phyloP scores from a whole-genome alignment of 2,113 vertebrate species.

The western clawed frog (Xenopus tropicalis) region UCB_Xtro_10.0 CM004449.2:12259501-12260000 shows the following conservation, averaged over 20 bases:
- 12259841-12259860: not conserved
- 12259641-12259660: slow-evolving; percentile 48
- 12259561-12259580: slow-evolving; percentile 31
- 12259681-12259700: not conserved
- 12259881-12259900: no score
- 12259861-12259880: no score
- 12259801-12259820: not conserved
- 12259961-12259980: no score
- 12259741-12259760: slow-evolving; percentile 1
- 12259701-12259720: not conserved
- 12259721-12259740: not conserved
- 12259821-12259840: not conserved
- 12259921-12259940: no score
- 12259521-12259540: slow-evolving; percentile 24
- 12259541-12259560: slow-evolving; percentile 26
- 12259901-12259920: no score
- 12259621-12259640: slow-evolving; percentile 44
- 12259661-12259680: not conserved
- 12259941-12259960: no score
- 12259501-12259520: slow-evolving; percentile 11
- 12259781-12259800: no score
- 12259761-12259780: not conserved
- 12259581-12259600: slow-evolving; percentile 45
- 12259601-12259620: slow-evolving; percentile 17
- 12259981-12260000: no score